A percentile compares a stretch with the other conserved stretches of the same genome.
phyloP scores from a whole-genome alignment of 2,888 invertebrate species.

The Laothoe populi region DNA sequence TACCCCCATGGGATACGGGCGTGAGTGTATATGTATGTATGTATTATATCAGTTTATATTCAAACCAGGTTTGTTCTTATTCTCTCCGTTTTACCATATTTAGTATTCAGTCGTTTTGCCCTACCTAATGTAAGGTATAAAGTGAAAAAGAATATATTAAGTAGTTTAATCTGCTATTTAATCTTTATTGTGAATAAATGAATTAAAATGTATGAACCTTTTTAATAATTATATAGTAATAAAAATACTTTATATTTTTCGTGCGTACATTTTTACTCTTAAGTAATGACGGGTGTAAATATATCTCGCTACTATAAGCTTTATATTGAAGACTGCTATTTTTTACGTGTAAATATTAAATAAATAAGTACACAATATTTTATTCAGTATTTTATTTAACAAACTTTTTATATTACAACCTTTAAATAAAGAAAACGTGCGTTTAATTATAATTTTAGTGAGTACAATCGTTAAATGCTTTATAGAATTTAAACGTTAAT shows the following conservation, averaged over 20 bases:
- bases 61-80: no score
- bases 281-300: constrained; percentile 17
- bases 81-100: no score
- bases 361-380: constrained; percentile 56
- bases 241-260: neutral
- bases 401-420: constrained; percentile 63
- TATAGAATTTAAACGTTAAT: constrained; percentile 28
- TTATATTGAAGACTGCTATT: constrained; percentile 57
- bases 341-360: constrained; percentile 52
- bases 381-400: constrained; percentile 74
- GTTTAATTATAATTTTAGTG: constrained; percentile 63
- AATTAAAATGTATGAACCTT: no score
- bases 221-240: neutral
- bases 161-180: no score
- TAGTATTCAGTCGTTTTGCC: no score
- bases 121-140: no score
- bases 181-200: no score
- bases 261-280: neutral
- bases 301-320: constrained; percentile 7
- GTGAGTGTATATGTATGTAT: no score
- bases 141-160: no score
- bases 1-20: no score
- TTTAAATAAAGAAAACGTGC: constrained; percentile 65
- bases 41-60: no score
- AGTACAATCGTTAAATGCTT: constrained; percentile 33